These are phyloP conservation scores for Xenopus petersii DNA, from an alignment of 2,797 vertebrate species.

Conservation along the genomic window DNA sequence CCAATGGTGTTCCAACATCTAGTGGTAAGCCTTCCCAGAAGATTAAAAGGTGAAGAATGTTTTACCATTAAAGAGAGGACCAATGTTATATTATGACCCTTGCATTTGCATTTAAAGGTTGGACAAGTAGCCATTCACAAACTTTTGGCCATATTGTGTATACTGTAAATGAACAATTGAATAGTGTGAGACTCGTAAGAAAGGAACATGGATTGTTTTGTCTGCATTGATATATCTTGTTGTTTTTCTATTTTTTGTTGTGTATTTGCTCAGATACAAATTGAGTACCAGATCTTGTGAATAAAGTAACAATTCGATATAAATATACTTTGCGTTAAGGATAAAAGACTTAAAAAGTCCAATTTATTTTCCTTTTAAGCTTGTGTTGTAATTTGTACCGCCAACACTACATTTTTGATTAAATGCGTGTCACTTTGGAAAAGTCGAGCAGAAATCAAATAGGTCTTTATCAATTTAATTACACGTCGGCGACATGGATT, in stretches of 20 bases:
- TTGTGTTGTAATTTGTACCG: constrained; percentile 52
- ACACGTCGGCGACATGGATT: constrained; percentile 59
- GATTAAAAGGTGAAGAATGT: no score
- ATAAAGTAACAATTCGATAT: constrained; percentile 36
- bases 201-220: neutral
- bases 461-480: constrained; percentile 78
- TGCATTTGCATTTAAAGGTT: no score
- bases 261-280: neutral
- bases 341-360: constrained; percentile 51
- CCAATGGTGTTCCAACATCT: no score
- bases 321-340: constrained; percentile 52
- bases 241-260: neutral
- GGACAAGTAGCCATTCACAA: no score
- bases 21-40: no score
- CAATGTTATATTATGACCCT: no score
- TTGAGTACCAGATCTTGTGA: constrained; percentile 1
- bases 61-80: no score
- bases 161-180: neutral
- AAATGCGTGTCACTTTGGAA: constrained; percentile 56
- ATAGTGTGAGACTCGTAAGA: neutral
- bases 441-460: constrained; percentile 58
- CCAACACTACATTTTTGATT: constrained; percentile 56
- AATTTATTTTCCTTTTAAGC: constrained; percentile 56
- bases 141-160: no score
- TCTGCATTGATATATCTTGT: neutral